Base-by-base conservation (phyloP, 2,888 invertebrate species). In the Philereme transversata region DNA sequence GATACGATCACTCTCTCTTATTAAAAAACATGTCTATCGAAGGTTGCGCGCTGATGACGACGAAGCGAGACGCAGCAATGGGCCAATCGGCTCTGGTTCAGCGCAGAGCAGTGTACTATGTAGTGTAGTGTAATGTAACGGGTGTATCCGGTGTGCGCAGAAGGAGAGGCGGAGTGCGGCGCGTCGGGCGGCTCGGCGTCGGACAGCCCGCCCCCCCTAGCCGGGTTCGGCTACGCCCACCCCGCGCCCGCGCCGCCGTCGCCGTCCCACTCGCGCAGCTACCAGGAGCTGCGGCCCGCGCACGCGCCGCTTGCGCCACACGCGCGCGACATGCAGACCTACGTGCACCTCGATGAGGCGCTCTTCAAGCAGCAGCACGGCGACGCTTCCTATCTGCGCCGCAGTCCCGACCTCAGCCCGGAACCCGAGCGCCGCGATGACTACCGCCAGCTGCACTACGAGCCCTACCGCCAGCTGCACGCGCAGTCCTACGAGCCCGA, bases 321-420 rank as follows among this genome's bases (percentile, higher is more conserved):
- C 84, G 82, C 85, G 79, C 88, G 90, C 83, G 90, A 88, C 85
- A 87, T 89, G 89, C 88, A 87, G 83, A 68, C 85, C 73, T 88
- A 89, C 84, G 82, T 83, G 83, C 87, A 88, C 86, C 77, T 84
- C 75, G 86, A 85, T 72, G 84, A 84, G 73, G 70, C 78, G 73
- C 79, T 83, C 67, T 83, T 84, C 82, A 84, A 84, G 81, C 71
- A 61, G 69, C 52, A 45, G 49, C 47, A 74, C 68, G 65, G 10
- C 80, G 79, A 80, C 70, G 81, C 84, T 38, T 1, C 3, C 45
- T 85, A 83, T 82, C 78, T 84, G 77, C 86, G 85, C 51, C 83
- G 85, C 78, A 79, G 82, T 10, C 57, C 61, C 43, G 45, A 79
- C 54, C 78, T 74, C 63, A 79, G 79, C 75, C 86, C 87, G 9